Conservation (phyloP, 2,113 vertebrate genomes). For the Ammodytes marinus region DNA sequence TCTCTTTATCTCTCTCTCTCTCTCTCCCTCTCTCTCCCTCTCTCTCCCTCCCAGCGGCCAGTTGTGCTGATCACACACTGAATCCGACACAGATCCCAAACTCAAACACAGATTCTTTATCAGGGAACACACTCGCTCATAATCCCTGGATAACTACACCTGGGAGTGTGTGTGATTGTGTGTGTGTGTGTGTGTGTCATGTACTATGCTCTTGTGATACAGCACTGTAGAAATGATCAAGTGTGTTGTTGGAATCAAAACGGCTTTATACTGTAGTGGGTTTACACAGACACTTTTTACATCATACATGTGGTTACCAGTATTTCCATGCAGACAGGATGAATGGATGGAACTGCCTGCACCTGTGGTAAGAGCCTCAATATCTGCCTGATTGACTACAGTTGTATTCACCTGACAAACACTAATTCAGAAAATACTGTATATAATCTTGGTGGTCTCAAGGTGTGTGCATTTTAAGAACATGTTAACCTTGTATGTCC, state of each 20-base stretch:
- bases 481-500: not conserved
- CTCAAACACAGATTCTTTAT: conserved; percentile 82
- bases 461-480: too few species aligned
- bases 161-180: conserved; percentile 13
- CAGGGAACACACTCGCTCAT: conserved; percentile 71
- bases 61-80: conserved; percentile 69
- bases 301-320: not conserved
- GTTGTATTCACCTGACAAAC: not conserved
- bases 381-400: not conserved
- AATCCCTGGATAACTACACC: conserved; percentile 71
- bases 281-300: not conserved
- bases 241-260: not conserved
- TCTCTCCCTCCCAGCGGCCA: conserved; percentile 39
- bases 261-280: not conserved
- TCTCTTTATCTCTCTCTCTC: conserved; percentile 12
- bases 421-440: not conserved
- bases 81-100: conserved; percentile 73
- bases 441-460: not conserved
- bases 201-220: not conserved
- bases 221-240: not conserved
- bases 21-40: conserved; percentile 11
- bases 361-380: not conserved
- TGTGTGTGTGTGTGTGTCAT: not conserved
- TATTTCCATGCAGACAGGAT: not conserved
- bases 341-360: not conserved